phyloP scores from a whole-genome alignment of 2,797 vertebrate genomes.

The Hydrolagus colliei region DNA sequence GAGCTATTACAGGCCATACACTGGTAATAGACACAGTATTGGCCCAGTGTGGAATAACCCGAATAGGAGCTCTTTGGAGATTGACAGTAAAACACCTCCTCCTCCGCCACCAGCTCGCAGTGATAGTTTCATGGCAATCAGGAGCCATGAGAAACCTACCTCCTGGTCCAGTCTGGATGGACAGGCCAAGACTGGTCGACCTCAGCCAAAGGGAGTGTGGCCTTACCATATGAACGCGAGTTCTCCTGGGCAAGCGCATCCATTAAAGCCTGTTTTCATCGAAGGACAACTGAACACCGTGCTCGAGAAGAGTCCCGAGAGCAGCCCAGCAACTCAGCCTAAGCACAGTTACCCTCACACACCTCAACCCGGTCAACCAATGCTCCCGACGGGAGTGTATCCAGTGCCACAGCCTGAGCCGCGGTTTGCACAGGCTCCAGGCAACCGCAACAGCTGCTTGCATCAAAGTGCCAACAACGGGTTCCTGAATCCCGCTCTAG shows the following conservation, averaged over 20 bases:
- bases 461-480: conserved; percentile 42
- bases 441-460: conserved; percentile 39
- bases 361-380: conserved; percentile 61
- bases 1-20: conserved; percentile 40
- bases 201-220: conserved; percentile 64
- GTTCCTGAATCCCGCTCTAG: conserved; percentile 64
- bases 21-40: conserved; percentile 53
- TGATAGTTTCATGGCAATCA: conserved; percentile 78
- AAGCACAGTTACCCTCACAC: conserved; percentile 61
- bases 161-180: conserved; percentile 73
- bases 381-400: conserved; percentile 70
- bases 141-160: conserved; percentile 75
- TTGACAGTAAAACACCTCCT: conserved; percentile 55
- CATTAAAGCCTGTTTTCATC: conserved; percentile 49
- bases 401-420: conserved; percentile 74
- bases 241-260: conserved; percentile 53
- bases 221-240: conserved; percentile 56
- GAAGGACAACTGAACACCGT: conserved; percentile 86
- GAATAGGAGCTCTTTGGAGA: conserved; percentile 56
- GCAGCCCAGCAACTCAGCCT: conserved; percentile 76
- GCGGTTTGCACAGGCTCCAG: conserved; percentile 73
- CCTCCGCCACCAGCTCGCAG: conserved; percentile 78
- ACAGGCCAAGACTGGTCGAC: conserved; percentile 58
- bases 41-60: conserved; percentile 56
- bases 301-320: conserved; percentile 87